Evolutionary conservation across 2,113 vertebrate species (phyloP).

Genomic region (Turdus rufiventris): DNA sequence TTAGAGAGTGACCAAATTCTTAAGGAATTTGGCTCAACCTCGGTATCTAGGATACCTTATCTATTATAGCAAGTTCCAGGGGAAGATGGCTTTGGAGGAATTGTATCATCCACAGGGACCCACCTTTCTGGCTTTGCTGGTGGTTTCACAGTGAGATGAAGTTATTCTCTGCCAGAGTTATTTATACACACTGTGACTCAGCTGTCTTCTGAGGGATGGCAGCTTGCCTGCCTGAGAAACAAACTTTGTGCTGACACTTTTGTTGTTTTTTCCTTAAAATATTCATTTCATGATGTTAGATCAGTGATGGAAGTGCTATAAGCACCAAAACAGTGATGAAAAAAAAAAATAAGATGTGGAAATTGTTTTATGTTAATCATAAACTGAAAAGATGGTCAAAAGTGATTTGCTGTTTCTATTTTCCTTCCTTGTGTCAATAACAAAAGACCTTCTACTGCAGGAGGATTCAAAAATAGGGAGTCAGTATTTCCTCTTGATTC

Average conservation of each 20-base stretch:
- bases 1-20: too few species aligned
- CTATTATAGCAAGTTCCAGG: too few species aligned
- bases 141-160: not conserved
- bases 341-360: not conserved
- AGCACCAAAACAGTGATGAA: not conserved
- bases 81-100: too few species aligned
- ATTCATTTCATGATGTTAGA: not conserved
- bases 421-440: not conserved
- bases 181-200: conserved; percentile 27
- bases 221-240: not conserved
- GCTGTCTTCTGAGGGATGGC: conserved; percentile 5
- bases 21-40: too few species aligned
- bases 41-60: too few species aligned
- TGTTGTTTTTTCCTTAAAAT: not conserved
- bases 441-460: not conserved
- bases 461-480: not conserved
- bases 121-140: not conserved
- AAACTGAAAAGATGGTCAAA: not conserved
- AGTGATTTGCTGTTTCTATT: not conserved
- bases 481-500: not conserved
- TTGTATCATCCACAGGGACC: too few species aligned
- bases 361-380: not conserved
- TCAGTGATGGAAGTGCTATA: not conserved
- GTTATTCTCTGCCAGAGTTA: not conserved
- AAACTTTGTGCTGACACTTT: not conserved